These are phyloP conservation scores for Enteromius paludinosus DNA, from an alignment of 2,797 vertebrate genomes.

Conservation along the genomic window DNA sequence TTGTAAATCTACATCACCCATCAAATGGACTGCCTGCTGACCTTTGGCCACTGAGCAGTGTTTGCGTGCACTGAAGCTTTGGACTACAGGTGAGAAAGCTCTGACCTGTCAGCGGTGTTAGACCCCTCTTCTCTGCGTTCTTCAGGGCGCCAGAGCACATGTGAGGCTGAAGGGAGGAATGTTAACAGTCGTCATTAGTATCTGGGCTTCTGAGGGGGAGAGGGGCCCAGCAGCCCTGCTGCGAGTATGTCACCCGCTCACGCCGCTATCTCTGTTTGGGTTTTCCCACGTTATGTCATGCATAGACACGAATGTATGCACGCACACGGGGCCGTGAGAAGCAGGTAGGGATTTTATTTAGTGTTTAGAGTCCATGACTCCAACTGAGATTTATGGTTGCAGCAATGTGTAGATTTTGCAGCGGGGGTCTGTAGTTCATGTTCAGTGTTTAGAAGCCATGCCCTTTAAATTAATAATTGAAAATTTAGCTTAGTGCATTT, in stretches of 20 bases:
- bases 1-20: constrained; percentile 5
- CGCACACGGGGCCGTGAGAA: constrained; percentile 21
- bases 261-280: constrained; percentile 60
- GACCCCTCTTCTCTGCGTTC: constrained; percentile 37
- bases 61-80: constrained; percentile 14
- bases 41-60: constrained; percentile 18
- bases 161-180: constrained; percentile 53
- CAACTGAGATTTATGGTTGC: constrained; percentile 27
- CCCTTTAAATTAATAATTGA: background rate
- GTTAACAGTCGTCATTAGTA: constrained; percentile 59
- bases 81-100: constrained; percentile 42
- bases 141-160: constrained; percentile 48
- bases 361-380: constrained; percentile 26
- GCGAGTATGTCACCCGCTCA: constrained; percentile 51
- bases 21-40: constrained; percentile 15
- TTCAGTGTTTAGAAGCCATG: background rate
- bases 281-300: constrained; percentile 63
- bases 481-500: no score
- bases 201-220: constrained; percentile 47
- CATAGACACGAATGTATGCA: constrained; percentile 28
- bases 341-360: constrained; percentile 43
- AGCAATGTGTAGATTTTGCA: constrained; percentile 25
- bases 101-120: constrained; percentile 19
- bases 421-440: constrained; percentile 10
- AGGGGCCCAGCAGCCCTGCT: constrained; percentile 47